Base-by-base conservation (phyloP, 2,113 vertebrate species). In the Seriola quinqueradiata region DNA sequence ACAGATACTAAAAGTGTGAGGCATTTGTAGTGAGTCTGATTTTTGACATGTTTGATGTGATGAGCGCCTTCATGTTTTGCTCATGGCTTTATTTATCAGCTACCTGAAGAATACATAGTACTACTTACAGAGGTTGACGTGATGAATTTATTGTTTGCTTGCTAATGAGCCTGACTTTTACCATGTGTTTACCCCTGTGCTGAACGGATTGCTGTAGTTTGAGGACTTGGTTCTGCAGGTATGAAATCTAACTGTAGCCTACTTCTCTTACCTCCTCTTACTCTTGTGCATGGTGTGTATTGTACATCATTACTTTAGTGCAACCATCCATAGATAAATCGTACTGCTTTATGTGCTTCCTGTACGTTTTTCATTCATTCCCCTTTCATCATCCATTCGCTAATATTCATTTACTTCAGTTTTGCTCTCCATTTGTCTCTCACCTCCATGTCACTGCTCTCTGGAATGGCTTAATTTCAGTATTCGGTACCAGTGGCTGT, bases 161-260 rank as follows among this genome's bases (percentile, higher is more conserved):
- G 42, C 38, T 60, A 76, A 48, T 81, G 70, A 88, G 74, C 75
- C 90, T 92, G 86, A 91, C 82, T 57, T 85, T 89, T 92, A 68
- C 79, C 68, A 82, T 93, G 52, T 90, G 84, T 63, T 91, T 92
- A 87, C 83, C 77, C 79, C 91, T 86, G 65, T 87, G 46, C 85
- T 82, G 83, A 88, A 83, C 64, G 93, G 87, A 91, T 93, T 92
- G 75, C 89, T 92, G 70, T 96, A 97, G 97, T 95, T 94, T 91
- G 91, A 94, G 85, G 96, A 96, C 90, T 95, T 96, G 95, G 90
- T 95, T 92, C 86, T 95, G 50, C 96, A 98, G 97, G 97, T 98
- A 97, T 94, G 95, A 90, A 87, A 81, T 88, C 70, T 68, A 76
- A 82, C 79, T 57, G 73, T 87, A 79, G 84, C 73, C 4, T 75